phyloP scores from a whole-genome alignment of 2,797 vertebrate genomes.

The Enteromius mattozi region DNA sequence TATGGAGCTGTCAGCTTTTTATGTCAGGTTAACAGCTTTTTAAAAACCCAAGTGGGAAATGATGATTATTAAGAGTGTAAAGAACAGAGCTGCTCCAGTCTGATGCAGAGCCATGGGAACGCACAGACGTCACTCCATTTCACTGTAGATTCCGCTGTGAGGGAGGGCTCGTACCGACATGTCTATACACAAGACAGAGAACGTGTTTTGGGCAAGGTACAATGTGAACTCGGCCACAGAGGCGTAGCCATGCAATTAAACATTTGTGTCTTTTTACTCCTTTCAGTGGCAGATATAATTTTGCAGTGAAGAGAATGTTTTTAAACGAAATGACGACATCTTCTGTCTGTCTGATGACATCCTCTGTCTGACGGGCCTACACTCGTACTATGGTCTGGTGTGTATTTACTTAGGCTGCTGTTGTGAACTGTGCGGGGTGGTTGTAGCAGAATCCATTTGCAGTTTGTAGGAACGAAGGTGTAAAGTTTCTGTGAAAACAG shows the following conservation, averaged over 20 bases:
- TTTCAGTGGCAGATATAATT: conserved; percentile 66
- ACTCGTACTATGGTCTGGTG: conserved; percentile 8
- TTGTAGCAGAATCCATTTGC: neutral
- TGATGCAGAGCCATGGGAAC: conserved; percentile 45
- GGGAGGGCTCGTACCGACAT: conserved; percentile 63
- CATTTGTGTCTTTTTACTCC: conserved; percentile 69
- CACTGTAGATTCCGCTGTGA: conserved; percentile 49
- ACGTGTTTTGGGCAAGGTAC: conserved; percentile 71
- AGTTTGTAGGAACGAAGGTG: neutral
- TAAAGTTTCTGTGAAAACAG: conserved; percentile 13
- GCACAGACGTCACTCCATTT: conserved; percentile 41
- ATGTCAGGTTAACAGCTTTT: conserved; percentile 12
- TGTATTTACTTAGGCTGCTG: neutral
- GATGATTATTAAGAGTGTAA: conserved; percentile 10
- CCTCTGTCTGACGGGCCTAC: conserved; percentile 9
- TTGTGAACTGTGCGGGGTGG: neutral
- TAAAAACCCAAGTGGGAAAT: neutral
- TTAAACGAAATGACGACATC: conserved; percentile 57
- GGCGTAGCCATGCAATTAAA: conserved; percentile 75
- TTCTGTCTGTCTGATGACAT: conserved; percentile 42
- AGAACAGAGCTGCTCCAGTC: conserved; percentile 17
- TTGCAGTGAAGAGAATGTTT: conserved; percentile 63
- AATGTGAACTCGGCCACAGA: conserved; percentile 68
- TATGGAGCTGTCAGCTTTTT: neutral
- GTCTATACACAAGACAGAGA: conserved; percentile 76